phyloP scores from a whole-genome alignment of 2,888 invertebrate species.

The Lysandra bellargus region DNA sequence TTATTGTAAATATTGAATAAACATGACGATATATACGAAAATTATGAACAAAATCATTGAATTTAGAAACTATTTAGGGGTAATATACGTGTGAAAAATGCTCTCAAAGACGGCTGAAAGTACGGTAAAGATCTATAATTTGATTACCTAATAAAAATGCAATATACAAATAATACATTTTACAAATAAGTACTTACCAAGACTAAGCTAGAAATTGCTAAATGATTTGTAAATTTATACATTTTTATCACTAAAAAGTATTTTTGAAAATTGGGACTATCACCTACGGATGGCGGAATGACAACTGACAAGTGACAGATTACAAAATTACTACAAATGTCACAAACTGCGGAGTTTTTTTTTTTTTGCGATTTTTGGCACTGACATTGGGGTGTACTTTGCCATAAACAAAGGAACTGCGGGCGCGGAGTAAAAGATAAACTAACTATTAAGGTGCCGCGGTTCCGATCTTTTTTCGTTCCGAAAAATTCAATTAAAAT shows the following conservation, averaged over 20 bases:
- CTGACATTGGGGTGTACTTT: too few species aligned
- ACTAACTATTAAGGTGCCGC: too few species aligned
- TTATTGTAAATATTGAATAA: constrained; percentile 9
- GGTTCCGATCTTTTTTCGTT: too few species aligned
- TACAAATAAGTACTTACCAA: constrained; percentile 56
- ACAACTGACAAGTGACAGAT: constrained; percentile 31
- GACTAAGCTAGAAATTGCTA: constrained; percentile 66
- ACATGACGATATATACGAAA: background rate
- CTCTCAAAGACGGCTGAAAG: background rate
- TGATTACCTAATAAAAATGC: constrained; percentile 10
- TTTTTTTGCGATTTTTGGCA: too few species aligned
- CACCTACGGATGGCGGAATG: constrained; percentile 69
- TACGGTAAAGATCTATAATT: background rate
- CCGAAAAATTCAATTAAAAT: too few species aligned
- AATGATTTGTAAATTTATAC: constrained; percentile 71
- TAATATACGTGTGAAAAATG: background rate
- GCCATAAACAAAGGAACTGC: too few species aligned
- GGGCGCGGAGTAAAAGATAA: too few species aligned
- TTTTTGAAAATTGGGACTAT: constrained; percentile 64
- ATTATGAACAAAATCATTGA: background rate
- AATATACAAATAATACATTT: background rate
- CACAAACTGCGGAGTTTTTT: too few species aligned
- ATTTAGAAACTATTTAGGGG: background rate
- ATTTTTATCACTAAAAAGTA: constrained; percentile 68
- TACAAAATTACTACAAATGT: too few species aligned